Evolutionary conservation across 92 coral and sea anemone species (phyloP), one percentile per base, ranked within the genome.

Genomic region (Umimayanthus kanabou): DNA sequence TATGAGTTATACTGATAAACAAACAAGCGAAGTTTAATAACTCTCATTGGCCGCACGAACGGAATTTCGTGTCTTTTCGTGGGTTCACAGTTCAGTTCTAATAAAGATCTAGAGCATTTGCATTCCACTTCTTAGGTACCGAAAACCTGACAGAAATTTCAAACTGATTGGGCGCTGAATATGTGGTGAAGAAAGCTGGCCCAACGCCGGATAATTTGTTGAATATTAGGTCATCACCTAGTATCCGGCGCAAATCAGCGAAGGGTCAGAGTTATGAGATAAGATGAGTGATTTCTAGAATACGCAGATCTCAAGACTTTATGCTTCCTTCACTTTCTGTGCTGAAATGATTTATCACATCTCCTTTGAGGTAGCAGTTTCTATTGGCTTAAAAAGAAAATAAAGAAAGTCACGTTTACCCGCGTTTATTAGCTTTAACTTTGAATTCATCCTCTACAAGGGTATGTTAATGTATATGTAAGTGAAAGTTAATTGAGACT

Each of bases 121-220:
- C 29, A 2, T n/a, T 79, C 39, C 25, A 3, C 4, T 30, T 55
- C 13, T 29, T 79, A 42, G 40, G 9, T 55, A 13, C 45, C 39
- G 28, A 43, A 28, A n/a, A 10, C 25, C 64, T 78, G 81, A 77
- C 23, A 42, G 55, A 66, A 78, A 61, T 61, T 61, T 55, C 25
- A 61, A 22, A 53, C 29, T 77, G 65, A 9, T 77, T 53, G 4
- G 70, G 65, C 25, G 37, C 22, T 50, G 66, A 47, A 15, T 64
- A 50, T 79, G 50, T 30, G 82, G 47, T 57, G 71, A 80, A 33
- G 72, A 80, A 79, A 29, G 84, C 64, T 57, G 45, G 71, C 10
- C 18, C 64, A 57, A 80, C 72, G 49, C 72, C 70, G 26, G 4
- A 5, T 16, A 53, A 80, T 79, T 30, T 16, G 71, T 57, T 57